Evolutionary conservation across 2,113 vertebrate species (phyloP), one percentile per base, ranked within the genome.

Genomic region (Tetrao urogallus): DNA sequence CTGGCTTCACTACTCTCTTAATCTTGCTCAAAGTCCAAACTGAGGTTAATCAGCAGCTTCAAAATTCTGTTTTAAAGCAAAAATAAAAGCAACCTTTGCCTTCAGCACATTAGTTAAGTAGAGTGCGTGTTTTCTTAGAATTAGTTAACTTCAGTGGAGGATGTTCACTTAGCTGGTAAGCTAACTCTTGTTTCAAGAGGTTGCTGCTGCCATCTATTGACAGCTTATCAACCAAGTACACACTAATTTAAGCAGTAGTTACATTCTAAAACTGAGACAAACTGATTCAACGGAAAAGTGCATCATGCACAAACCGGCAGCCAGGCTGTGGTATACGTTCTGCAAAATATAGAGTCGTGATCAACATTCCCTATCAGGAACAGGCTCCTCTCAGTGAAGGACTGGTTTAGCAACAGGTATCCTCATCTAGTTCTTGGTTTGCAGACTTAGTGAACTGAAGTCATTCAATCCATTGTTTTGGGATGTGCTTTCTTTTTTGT

Each of bases 141-240:
- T 91, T 93, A 86, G 86, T 86, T 91, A 93, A 73, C 34, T 47
- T 69, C 69, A 92, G 30, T 42, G 48, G 63, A 81, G 96, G 40
- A 65, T 56, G 65, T 10, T 93, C 66, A 48, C 83, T 88, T 82
- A 67, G 52, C 73, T 83, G 69, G 84, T 95, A 94, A 96, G 25
- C 38, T 45, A 40, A 50, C 94, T 76, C 56, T 42, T 50, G 54
- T 5, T 63, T 67, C 89, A 90, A 76, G 97, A 96, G 94, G 94
- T 96, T 91, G 82, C 85, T 97, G 93, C 97, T 97, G 98, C 97
- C 97, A 98, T 96, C 97, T 98, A 97, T 97, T 94, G 97, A 96
- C 82, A 93, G 19, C 30, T 74, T 36, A 85, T 9, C 93, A 89
- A 77, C 34, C 69, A 90, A 86, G 82, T 32, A 56, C 3, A 66